Evolutionary conservation across 2,888 invertebrate genomes (phyloP).

Genomic region (Leptothorax acervorum): DNA sequence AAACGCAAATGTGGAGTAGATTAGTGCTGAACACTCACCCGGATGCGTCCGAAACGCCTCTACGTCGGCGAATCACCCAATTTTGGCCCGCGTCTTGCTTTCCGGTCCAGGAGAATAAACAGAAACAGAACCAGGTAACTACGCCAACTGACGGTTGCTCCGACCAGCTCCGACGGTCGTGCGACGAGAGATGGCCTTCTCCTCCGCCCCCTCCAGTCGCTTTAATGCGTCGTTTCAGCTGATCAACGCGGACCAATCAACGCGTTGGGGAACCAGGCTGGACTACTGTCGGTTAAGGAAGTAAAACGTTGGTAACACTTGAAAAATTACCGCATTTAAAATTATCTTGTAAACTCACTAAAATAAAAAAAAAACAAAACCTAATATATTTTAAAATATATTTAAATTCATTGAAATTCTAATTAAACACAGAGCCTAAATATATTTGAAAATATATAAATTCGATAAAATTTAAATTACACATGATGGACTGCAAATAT

Average conservation of each 20-base stretch:
- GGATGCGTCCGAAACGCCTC: slow-evolving; percentile 84
- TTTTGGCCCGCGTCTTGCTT: slow-evolving; percentile 76
- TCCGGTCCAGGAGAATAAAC: slow-evolving; percentile 74
- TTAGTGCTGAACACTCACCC: slow-evolving; percentile 76
- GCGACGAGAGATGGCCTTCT: slow-evolving; percentile 79
- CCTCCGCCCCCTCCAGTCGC: background rate
- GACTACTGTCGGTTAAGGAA: background rate
- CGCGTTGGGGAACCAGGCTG: slow-evolving; percentile 60
- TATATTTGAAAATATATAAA: too few relatives aligned
- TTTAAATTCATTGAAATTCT: too few relatives aligned
- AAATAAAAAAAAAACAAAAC: too few relatives aligned
- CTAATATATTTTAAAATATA: too few relatives aligned
- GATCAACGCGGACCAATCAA: slow-evolving; percentile 72
- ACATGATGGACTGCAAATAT: too few relatives aligned
- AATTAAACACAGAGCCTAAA: too few relatives aligned
- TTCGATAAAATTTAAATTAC: too few relatives aligned
- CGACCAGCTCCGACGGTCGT: slow-evolving; percentile 45
- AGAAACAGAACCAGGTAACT: slow-evolving; percentile 65
- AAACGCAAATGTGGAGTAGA: background rate
- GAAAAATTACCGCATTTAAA: background rate
- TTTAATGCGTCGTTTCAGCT: slow-evolving; percentile 73
- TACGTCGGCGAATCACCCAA: slow-evolving; percentile 80
- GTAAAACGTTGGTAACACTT: background rate
- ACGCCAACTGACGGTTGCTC: slow-evolving; percentile 78
- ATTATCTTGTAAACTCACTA: background rate